Evolutionary conservation across 2,888 invertebrate species (phyloP).

Genomic region (Dioctria linearis): DNA sequence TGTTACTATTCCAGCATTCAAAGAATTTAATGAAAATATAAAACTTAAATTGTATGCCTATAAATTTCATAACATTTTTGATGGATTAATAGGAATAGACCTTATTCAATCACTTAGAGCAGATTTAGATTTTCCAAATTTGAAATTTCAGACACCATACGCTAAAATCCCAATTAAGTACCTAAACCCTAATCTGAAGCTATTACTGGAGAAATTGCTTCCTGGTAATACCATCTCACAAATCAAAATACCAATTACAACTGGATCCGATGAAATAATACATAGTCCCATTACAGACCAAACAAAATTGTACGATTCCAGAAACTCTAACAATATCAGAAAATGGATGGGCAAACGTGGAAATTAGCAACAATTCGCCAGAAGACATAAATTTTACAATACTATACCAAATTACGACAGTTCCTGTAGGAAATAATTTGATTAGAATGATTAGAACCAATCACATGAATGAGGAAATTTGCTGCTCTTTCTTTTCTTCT

Average conservation of each 20-base stretch:
- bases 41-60: constrained; percentile 2
- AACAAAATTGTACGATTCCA: not conserved
- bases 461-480: not conserved
- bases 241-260: constrained; percentile 8
- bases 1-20: not conserved
- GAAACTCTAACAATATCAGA: not conserved
- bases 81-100: constrained; percentile 19
- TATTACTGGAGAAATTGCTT: not conserved
- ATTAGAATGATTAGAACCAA: not conserved
- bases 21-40: not conserved
- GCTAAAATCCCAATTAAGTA: not conserved
- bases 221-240: constrained; percentile 1
- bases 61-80: constrained; percentile 21
- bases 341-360: not conserved
- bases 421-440: not conserved
- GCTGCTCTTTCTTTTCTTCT: not conserved
- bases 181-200: not conserved
- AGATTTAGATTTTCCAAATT: not conserved
- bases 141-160: not conserved
- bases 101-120: constrained; percentile 2
- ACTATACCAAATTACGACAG: not conserved
- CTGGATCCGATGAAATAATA: not conserved
- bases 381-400: not conserved
- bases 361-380: not conserved
- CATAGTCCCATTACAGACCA: not conserved